These are phyloP conservation scores for Parazoanthus swiftii DNA, from an alignment of 92 coral and sea anemone genomes.

Conservation along the genomic window DNA sequence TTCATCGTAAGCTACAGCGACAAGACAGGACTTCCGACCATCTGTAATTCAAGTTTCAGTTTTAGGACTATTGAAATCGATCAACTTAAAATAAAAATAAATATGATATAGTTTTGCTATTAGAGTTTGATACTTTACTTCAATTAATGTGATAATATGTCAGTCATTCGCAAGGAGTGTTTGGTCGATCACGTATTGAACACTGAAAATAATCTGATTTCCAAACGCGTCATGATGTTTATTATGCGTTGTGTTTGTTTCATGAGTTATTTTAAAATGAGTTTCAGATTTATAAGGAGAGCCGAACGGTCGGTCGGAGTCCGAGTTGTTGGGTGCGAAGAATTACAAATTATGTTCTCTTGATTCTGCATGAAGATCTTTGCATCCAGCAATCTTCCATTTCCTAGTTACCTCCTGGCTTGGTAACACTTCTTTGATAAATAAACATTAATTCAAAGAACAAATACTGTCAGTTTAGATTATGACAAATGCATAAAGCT, in stretches of 20 bases:
- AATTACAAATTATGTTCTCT: background rate
- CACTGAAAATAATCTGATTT: background rate
- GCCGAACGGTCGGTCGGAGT: background rate
- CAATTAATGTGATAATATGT: background rate
- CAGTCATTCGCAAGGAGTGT: background rate
- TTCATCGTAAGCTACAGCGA: too few species aligned
- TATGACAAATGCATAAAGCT: background rate
- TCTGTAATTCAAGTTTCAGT: background rate
- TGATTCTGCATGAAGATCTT: background rate
- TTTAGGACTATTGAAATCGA: background rate
- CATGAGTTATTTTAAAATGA: background rate
- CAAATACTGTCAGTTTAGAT: background rate
- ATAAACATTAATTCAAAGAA: too few species aligned
- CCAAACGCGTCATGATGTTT: background rate
- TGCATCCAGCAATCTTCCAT: background rate
- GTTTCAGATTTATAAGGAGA: background rate
- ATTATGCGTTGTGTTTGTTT: background rate
- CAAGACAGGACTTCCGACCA: too few species aligned
- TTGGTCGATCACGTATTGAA: background rate
- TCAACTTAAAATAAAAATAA: too few species aligned
- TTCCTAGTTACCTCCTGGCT: background rate
- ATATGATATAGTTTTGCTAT: background rate
- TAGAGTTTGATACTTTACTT: background rate
- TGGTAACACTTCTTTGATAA: constrained; percentile 3
- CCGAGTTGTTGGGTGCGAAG: background rate